A percentile compares a stretch with the other conserved stretches of the same genome.
Conservation (phyloP, 2,888 invertebrate genomes). For the Drosophila recens region DNA sequence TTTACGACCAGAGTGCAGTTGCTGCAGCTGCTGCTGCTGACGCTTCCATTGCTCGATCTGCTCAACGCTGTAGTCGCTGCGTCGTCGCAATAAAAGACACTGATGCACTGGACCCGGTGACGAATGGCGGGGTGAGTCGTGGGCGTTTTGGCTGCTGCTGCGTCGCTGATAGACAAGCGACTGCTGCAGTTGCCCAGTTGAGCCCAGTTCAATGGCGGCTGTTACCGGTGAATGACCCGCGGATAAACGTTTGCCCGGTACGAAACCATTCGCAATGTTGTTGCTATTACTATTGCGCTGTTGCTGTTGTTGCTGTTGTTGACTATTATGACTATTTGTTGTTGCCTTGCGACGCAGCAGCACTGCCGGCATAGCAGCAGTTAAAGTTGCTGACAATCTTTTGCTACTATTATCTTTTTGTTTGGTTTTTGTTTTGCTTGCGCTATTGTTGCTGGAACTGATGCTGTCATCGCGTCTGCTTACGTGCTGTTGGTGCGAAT, state of each 20-base stretch:
- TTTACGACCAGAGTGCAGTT: constrained; percentile 62
- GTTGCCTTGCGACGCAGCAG: constrained; percentile 65
- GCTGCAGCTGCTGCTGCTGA: constrained; percentile 59
- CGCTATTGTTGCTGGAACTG: constrained; percentile 23
- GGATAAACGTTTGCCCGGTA: constrained; percentile 68
- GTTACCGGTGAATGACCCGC: constrained; percentile 71
- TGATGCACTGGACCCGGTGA: constrained; percentile 73
- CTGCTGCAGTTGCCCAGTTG: constrained; percentile 59
- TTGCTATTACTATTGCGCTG: constrained; percentile 46
- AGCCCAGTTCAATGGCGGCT: constrained; percentile 39
- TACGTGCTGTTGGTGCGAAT: constrained; percentile 74
- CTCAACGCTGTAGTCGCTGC: constrained; percentile 80
- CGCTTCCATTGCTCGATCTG: constrained; percentile 77
- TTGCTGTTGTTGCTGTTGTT: constrained; percentile 39
- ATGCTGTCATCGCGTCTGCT: constrained; percentile 75
- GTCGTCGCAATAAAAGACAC: constrained; percentile 80
- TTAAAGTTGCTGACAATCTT: constrained; percentile 66
- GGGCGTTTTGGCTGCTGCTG: constrained; percentile 52
- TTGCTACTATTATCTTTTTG: constrained; percentile 61
- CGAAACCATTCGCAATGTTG: constrained; percentile 78
- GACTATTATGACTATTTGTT: constrained; percentile 41
- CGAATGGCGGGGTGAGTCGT: constrained; percentile 65
- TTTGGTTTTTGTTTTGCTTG: constrained; percentile 51
- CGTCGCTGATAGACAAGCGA: constrained; percentile 72
- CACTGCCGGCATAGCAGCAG: constrained; percentile 71